phyloP scores from a whole-genome alignment of 2,797 vertebrate species.

The Chloroceryle amazona region DNA sequence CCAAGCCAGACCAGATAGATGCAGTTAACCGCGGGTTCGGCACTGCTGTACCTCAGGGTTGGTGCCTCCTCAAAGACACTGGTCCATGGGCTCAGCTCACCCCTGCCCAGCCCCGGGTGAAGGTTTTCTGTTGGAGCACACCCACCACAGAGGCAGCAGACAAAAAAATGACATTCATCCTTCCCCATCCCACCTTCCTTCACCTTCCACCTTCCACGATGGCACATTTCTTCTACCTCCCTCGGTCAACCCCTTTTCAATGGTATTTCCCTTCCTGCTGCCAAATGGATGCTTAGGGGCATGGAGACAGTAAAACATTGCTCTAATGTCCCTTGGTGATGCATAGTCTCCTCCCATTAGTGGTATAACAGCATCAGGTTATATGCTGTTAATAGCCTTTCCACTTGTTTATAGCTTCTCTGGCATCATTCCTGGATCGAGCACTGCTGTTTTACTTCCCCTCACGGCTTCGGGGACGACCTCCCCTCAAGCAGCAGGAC shows the following conservation, averaged over 20 bases:
- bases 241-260: neutral
- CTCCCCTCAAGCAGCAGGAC: neutral
- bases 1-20: neutral
- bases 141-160: neutral
- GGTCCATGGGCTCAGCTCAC: neutral
- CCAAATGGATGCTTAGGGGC: neutral
- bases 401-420: slow-evolving; percentile 1
- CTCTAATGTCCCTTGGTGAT: neutral
- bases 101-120: neutral
- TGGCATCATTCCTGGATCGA: slow-evolving; percentile 22
- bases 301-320: neutral
- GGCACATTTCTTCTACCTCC: neutral
- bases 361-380: neutral
- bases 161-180: neutral
- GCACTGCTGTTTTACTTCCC: neutral
- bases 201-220: accelerated
- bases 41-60: accelerated
- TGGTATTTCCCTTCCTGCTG: neutral
- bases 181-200: neutral
- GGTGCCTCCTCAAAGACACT: neutral
- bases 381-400: neutral
- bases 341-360: neutral
- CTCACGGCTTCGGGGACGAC: neutral
- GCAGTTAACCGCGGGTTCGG: accelerated
- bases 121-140: accelerated